These are phyloP conservation scores for Acheta domesticus DNA, from an alignment of 2,888 invertebrate species.

Conservation along the genomic window DNA sequence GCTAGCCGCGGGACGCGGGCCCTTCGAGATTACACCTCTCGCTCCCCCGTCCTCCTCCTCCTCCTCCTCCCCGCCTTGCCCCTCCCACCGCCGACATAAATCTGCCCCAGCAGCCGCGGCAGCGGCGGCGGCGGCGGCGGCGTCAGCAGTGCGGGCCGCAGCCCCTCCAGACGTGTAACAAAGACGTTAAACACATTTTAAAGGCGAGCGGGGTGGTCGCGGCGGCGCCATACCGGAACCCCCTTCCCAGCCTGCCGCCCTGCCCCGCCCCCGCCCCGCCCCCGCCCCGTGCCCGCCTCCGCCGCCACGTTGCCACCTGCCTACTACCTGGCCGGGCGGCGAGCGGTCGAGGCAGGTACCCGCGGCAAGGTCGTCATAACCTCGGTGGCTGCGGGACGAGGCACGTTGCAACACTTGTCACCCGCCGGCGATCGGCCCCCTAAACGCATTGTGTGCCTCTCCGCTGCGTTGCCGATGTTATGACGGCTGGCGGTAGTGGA, in stretches of 20 bases:
- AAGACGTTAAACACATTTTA: slow-evolving; percentile 18
- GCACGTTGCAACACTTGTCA: slow-evolving; percentile 9
- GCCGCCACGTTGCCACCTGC: not conserved
- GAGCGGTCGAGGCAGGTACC: not conserved
- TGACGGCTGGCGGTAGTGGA: no score
- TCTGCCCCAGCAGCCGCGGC: no score
- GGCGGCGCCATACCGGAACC: not conserved
- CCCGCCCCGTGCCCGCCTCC: not conserved
- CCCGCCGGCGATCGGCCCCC: not conserved
- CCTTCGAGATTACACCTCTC: not conserved
- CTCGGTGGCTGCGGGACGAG: not conserved
- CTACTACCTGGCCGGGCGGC: not conserved
- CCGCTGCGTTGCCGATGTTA: no score
- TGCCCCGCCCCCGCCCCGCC: not conserved
- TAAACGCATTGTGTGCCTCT: not conserved
- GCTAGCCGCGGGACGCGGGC: not conserved
- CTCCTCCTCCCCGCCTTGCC: no score
- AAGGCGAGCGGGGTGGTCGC: not conserved
- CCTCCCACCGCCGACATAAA: no score
- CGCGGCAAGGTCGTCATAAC: slow-evolving; percentile 2
- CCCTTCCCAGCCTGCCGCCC: not conserved
- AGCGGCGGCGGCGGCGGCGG: no score
- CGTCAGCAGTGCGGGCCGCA: no score
- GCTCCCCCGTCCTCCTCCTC: not conserved
- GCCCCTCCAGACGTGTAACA: not conserved